These are phyloP conservation scores for Nannospalax galili DNA, from an alignment of 2,113 vertebrate genomes.

Conservation along the genomic window DNA sequence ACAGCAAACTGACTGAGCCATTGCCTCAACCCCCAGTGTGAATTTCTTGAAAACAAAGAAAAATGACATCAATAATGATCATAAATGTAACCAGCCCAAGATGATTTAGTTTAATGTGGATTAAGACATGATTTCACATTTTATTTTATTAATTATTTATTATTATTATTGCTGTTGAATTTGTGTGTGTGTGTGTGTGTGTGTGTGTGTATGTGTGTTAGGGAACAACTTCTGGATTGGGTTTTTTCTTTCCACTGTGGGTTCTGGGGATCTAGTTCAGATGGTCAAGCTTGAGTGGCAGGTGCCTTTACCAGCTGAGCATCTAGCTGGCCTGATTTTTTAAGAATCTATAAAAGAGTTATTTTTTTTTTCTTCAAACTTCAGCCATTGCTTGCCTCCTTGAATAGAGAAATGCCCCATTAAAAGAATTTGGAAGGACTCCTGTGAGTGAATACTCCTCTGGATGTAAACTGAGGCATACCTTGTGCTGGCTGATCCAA, in stretches of 20 bases:
- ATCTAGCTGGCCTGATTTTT: neutral
- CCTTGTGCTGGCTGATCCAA: neutral
- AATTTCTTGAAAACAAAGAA: slow-evolving; percentile 15
- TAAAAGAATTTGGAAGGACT: slow-evolving; percentile 5
- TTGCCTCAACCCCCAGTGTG: no score
- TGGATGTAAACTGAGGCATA: fast-evolving
- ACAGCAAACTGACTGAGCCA: neutral
- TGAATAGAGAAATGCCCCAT: neutral
- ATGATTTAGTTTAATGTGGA: neutral
- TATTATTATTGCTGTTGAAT: no score
- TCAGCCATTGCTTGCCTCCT: neutral
- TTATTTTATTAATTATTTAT: no score
- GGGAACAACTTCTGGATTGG: neutral
- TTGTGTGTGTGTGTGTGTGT: no score
- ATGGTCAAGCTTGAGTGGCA: neutral
- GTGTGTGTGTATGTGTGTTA: no score
- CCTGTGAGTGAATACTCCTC: neutral
- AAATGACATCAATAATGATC: neutral
- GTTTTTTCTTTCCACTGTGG: neutral
- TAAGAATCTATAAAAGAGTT: neutral
- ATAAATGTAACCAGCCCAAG: neutral
- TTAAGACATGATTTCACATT: neutral
- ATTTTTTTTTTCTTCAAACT: neutral
- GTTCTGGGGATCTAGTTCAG: neutral
- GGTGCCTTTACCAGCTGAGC: neutral